Evolutionary conservation across 2,888 invertebrate genomes (phyloP).

Genomic region (Lasioglossum calceatum): DNA sequence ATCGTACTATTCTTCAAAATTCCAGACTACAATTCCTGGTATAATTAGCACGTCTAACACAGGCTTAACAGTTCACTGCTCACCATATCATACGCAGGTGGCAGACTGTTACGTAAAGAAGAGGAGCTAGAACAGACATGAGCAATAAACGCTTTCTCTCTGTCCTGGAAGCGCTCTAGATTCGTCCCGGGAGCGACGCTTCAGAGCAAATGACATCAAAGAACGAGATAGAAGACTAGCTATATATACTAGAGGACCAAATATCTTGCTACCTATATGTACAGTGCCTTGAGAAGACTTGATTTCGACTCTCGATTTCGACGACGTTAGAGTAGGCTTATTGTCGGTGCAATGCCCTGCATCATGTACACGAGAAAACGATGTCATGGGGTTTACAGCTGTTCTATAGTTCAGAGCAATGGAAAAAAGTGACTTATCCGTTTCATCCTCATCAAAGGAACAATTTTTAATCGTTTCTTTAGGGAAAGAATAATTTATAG

Average conservation of each 20-base stretch:
- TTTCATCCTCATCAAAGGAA: background rate
- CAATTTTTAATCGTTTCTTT: background rate
- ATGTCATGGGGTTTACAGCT: background rate
- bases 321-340: background rate
- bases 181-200: background rate
- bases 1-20: no score
- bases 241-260: background rate
- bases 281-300: background rate
- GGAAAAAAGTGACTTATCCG: no score
- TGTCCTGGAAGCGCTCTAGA: background rate
- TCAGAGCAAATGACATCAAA: background rate
- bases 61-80: background rate
- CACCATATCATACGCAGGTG: background rate
- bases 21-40: background rate
- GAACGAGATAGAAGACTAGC: background rate
- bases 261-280: background rate
- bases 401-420: background rate
- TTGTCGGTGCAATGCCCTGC: background rate
- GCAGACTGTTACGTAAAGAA: background rate
- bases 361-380: background rate
- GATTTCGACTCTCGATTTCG: background rate
- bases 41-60: background rate
- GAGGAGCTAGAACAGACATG: background rate
- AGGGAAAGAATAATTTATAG: background rate
- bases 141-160: background rate